These are phyloP conservation scores for Proales similis DNA, from an alignment of 1,140 invertebrate genomes.

Conservation along the genomic window DNA sequence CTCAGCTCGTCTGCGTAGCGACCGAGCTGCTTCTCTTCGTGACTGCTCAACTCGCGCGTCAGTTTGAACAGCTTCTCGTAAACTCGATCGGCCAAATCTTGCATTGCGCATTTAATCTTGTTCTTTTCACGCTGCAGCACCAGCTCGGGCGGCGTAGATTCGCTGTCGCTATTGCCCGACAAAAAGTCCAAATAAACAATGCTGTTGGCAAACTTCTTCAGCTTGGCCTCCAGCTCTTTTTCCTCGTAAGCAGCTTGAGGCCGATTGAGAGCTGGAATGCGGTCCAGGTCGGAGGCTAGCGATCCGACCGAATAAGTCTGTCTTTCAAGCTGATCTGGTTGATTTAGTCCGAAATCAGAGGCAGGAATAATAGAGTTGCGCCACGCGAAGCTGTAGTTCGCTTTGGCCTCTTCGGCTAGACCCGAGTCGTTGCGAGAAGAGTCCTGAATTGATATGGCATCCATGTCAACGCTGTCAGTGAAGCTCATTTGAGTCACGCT, in stretches of 20 bases:
- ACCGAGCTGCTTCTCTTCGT: conserved; percentile 19
- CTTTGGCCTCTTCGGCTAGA: not conserved
- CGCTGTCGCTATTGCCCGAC: not conserved
- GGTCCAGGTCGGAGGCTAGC: no score
- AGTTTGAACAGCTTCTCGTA: not conserved
- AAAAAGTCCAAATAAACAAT: conserved; percentile 31
- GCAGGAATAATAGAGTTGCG: not conserved
- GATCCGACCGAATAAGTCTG: no score
- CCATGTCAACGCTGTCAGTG: conserved; percentile 6
- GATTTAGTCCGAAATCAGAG: not conserved
- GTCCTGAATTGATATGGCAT: conserved; percentile 1
- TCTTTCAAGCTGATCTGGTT: not conserved
- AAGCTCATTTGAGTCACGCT: no score
- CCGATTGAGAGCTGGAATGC: no score
- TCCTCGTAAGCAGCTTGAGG: not conserved
- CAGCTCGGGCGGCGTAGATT: not conserved
- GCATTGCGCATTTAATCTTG: not conserved
- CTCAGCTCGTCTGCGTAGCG: conserved; percentile 7
- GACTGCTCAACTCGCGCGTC: not conserved
- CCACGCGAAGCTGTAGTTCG: not conserved
- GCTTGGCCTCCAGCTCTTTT: not conserved
- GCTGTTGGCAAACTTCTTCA: not conserved
- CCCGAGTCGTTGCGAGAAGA: not conserved
- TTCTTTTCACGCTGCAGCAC: conserved; percentile 4
- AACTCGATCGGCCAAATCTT: not conserved